Base-by-base conservation (phyloP, 2,113 vertebrate genomes). In the Beaufortia kweichowensis region DNA sequence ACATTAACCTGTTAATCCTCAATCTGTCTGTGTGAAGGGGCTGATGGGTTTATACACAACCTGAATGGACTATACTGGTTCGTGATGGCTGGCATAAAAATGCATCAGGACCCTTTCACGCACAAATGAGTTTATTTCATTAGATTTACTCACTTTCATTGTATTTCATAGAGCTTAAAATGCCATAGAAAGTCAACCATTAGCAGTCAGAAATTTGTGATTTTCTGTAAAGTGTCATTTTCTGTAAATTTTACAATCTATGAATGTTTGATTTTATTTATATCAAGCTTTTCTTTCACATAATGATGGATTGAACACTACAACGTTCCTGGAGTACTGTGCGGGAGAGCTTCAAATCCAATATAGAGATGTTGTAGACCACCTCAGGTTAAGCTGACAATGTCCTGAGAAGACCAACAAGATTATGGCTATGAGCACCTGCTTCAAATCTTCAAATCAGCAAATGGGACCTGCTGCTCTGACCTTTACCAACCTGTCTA, bases 331-430 rank as follows among this genome's bases (percentile, higher is more conserved):
- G 43, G 26, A 23, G 14, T 60, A 73, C 26, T 81, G 65, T 46
- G 43, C 69, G 82, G 67, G 60, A 57, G 77, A 78, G 82, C 71
- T 43, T 67, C 31, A 79, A 77, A 71, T 85, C 85, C 72, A 83
- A 59, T n/a, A n/a, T 61, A 79, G 68, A 82, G 85, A 87, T 83
- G 83, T 87, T 84, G 55, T 66, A 59, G 87, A 90, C 88, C 90
- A 89, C 85, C 81, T 89, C 83, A 89, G 90, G 90, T 89, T 92
- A 91, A 92, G 89, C 88, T 84, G 64, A 50, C 75, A 26, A 48
- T 43, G 81, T 83, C 90, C 89, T 86, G 75, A 86, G 79, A 84
- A 84, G 85, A 74, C 85, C 82, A 80, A 69, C 17, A 78, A 80
- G 90, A 92, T 92, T 92, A 91, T 41, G 69, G 61, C 64, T n/a